Evolutionary conservation across 92 coral and sea anemone species (phyloP).

Genomic region (Galaxea fascicularis): DNA sequence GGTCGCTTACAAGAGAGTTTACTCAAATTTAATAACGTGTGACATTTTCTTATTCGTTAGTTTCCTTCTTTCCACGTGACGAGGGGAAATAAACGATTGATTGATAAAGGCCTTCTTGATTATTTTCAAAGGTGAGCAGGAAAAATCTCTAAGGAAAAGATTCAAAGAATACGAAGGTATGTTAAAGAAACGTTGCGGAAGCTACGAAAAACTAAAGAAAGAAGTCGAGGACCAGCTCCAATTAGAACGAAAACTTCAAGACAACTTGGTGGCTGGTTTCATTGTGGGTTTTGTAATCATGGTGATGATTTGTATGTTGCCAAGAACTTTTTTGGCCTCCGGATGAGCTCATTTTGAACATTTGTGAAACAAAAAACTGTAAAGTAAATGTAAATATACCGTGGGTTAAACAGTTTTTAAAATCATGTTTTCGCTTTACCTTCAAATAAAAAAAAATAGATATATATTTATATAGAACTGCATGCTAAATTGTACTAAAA

Average conservation of each 20-base stretch:
- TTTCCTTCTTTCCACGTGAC: no score
- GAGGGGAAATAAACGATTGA: no score
- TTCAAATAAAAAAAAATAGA: not conserved
- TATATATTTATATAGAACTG: not conserved
- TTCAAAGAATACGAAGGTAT: slow-evolving; percentile 18
- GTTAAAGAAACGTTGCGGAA: slow-evolving; percentile 18
- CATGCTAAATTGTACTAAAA: not conserved
- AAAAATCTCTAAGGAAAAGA: slow-evolving; percentile 8
- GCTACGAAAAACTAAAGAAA: slow-evolving; percentile 23
- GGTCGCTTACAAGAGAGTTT: no score
- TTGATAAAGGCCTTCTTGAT: no score
- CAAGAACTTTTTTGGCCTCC: slow-evolving; percentile 27
- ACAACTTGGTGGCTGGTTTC: slow-evolving; percentile 42
- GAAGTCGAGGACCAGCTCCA: slow-evolving; percentile 40
- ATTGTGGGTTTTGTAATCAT: slow-evolving; percentile 44
- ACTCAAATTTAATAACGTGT: no score
- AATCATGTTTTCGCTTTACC: not conserved
- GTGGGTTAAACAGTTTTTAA: not conserved
- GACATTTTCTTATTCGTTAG: no score
- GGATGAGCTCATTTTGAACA: not conserved
- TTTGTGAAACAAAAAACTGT: not conserved
- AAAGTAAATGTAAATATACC: not conserved
- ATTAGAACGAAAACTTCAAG: slow-evolving; percentile 29
- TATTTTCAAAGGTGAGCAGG: slow-evolving; percentile 8
- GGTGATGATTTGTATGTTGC: slow-evolving; percentile 37